Percentiles rank a stretch among this genome's conserved stretches.
phyloP scores from a whole-genome alignment of 2,797 vertebrate genomes.

The Columba guinea region DNA sequence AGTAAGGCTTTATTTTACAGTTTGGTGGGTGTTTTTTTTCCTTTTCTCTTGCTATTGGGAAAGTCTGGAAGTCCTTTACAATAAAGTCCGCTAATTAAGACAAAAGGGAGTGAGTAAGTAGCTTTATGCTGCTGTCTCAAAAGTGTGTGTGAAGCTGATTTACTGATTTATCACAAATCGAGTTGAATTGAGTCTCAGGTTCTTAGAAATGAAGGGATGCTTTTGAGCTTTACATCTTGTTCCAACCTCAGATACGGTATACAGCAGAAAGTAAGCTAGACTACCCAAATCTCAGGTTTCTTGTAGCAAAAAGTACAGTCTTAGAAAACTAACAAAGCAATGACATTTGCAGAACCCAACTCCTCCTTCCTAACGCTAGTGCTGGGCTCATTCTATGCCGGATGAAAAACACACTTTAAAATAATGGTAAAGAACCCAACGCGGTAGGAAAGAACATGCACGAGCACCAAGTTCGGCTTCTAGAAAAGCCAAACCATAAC shows the following conservation, averaged over 20 bases:
- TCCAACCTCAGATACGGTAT: neutral
- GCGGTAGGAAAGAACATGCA: neutral
- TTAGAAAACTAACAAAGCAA: neutral
- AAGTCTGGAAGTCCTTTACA: conserved; percentile 36
- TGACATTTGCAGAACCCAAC: neutral
- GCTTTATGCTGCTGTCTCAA: neutral
- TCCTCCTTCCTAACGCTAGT: neutral
- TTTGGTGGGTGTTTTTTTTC: neutral
- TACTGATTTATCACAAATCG: neutral
- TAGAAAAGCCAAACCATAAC: neutral
- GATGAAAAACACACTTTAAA: neutral
- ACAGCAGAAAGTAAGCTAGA: neutral
- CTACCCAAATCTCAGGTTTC: neutral
- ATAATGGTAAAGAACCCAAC: neutral
- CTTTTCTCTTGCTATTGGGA: neutral
- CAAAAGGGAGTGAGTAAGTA: conserved; percentile 15
- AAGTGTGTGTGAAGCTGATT: neutral
- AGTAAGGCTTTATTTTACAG: neutral
- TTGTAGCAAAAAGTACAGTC: neutral
- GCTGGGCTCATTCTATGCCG: neutral
- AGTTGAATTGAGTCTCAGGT: neutral
- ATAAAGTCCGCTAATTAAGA: conserved; percentile 18
- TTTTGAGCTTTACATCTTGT: neutral
- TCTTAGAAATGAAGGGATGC: neutral
- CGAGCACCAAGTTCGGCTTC: neutral